A percentile compares a stretch with the other conserved stretches of the same genome.
These are phyloP conservation scores for Sicus ferrugineus DNA, from an alignment of 2,888 invertebrate species.

Conservation along the genomic window DNA sequence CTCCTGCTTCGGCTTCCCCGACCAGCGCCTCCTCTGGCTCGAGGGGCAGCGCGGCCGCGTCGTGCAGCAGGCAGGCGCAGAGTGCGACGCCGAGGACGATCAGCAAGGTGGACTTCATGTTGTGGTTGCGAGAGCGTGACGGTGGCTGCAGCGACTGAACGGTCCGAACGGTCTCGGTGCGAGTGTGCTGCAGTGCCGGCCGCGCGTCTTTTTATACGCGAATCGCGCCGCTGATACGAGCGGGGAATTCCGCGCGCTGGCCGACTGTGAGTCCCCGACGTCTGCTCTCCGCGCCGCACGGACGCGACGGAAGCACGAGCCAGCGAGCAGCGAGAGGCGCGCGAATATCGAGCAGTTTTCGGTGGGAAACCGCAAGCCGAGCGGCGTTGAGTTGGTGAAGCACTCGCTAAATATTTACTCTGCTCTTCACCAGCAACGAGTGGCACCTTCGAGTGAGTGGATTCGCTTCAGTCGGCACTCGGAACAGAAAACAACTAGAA, in stretches of 20 bases:
- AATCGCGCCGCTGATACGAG: not conserved
- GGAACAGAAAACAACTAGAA: too few species aligned
- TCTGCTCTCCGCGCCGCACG: too few species aligned
- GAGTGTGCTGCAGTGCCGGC: not conserved
- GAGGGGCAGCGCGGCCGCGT: not conserved
- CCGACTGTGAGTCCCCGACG: not conserved
- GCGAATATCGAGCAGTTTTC: too few species aligned
- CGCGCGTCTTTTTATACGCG: not conserved
- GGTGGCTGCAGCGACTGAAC: not conserved
- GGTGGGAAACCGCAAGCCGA: too few species aligned
- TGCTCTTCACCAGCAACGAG: too few species aligned
- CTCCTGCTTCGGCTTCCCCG: not conserved
- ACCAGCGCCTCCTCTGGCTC: not conserved
- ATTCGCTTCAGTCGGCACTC: too few species aligned
- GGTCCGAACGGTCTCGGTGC: too few species aligned
- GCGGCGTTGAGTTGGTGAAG: too few species aligned
- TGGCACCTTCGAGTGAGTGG: too few species aligned
- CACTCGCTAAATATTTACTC: too few species aligned
- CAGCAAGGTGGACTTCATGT: conserved; percentile 8
- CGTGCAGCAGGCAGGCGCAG: not conserved
- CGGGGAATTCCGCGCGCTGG: not conserved
- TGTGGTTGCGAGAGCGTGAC: not conserved
- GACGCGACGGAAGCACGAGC: too few species aligned
- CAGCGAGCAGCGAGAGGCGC: too few species aligned
- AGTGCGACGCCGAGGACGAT: not conserved